Evolutionary conservation across 2,113 vertebrate genomes (phyloP).

Genomic region (Meleagris gallopavo): DNA sequence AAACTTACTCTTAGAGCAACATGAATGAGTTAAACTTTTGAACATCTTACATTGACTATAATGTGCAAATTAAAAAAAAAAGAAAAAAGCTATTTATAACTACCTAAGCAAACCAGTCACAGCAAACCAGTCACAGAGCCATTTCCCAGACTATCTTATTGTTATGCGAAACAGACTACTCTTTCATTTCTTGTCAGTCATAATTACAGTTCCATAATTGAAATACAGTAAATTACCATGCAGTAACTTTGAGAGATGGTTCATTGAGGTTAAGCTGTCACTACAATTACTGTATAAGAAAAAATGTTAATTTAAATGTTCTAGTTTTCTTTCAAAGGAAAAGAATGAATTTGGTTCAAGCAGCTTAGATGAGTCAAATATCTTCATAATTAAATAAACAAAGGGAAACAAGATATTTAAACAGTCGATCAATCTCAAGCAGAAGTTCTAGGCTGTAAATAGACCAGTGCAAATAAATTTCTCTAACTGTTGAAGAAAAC

Average conservation of each 20-base stretch:
- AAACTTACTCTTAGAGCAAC: neutral
- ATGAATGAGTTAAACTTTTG: constrained; percentile 6
- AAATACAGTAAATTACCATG: constrained; percentile 74
- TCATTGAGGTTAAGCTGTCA: constrained; percentile 84
- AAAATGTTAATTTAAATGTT: constrained; percentile 51
- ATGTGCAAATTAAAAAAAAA: constrained; percentile 26
- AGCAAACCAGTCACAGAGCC: constrained; percentile 79
- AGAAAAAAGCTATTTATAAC: constrained; percentile 51
- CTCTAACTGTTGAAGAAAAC: neutral
- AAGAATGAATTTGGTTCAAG: constrained; percentile 75
- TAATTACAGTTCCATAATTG: constrained; percentile 79
- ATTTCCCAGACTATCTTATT: constrained; percentile 79
- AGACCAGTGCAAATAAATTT: neutral
- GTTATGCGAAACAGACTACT: constrained; percentile 85
- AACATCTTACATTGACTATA: neutral
- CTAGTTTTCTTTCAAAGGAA: constrained; percentile 42
- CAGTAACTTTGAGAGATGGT: constrained; percentile 71
- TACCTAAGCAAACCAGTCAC: constrained; percentile 62
- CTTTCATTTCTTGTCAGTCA: constrained; percentile 82
- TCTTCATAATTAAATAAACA: constrained; percentile 58
- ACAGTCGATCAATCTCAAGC: neutral
- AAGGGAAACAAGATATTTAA: constrained; percentile 16
- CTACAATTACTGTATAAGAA: constrained; percentile 75
- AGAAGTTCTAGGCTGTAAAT: neutral
- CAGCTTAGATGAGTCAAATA: constrained; percentile 61